Conservation (phyloP, 2,113 vertebrate genomes). For the Neopipo cinnamomea region DNA sequence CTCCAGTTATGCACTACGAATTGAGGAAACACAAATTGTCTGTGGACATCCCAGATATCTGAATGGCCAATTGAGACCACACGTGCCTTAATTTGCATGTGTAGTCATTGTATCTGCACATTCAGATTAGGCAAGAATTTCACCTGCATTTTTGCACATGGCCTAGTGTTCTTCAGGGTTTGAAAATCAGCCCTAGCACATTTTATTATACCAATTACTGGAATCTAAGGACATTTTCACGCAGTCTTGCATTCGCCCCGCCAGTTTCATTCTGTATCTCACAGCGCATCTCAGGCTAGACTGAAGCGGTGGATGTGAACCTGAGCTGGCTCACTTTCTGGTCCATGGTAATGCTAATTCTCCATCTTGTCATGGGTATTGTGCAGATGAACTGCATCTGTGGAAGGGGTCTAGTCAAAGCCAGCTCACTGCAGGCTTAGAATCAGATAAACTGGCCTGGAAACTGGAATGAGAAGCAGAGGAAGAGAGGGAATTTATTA, state of each 20-base stretch:
- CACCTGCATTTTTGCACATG: conserved; percentile 59
- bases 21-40: conserved; percentile 1
- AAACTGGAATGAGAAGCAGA: conserved; percentile 37
- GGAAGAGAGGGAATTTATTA: background rate
- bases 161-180: conserved; percentile 9
- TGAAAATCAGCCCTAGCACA: background rate
- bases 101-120: background rate
- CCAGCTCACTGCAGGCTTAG: background rate
- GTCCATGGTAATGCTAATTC: background rate
- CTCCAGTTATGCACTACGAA: background rate
- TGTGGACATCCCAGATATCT: background rate
- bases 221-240: conserved; percentile 8
- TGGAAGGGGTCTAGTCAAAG: background rate
- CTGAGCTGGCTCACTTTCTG: background rate
- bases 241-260: background rate
- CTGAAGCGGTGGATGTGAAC: background rate
- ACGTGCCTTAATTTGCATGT: background rate
- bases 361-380: background rate
- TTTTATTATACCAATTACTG: conserved; percentile 4
- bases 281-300: background rate
- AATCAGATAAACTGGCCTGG: background rate
- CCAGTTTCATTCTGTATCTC: background rate
- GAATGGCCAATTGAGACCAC: conserved; percentile 26
- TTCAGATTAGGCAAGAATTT: conserved; percentile 34
- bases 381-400: background rate